Base-by-base conservation (phyloP, 2,797 vertebrate genomes). In the Forpus xanthops region DNA sequence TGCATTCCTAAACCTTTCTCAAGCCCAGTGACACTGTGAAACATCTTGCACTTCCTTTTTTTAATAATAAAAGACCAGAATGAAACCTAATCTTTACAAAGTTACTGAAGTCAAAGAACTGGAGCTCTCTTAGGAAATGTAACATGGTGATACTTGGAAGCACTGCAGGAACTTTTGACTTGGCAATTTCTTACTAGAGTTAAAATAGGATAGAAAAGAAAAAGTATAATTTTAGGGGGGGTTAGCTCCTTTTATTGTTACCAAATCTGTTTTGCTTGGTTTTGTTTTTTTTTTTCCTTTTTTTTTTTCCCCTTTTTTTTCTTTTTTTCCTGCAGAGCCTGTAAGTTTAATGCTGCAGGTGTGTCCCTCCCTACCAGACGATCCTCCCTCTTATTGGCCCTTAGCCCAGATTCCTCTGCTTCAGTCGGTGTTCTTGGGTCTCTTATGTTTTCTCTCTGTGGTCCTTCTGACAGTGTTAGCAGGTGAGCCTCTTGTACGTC, bases 281-380 rank as follows among this genome's bases (percentile, higher is more conserved):
- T 52, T 52, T 52, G 8, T 23, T 15, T n/a, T 5, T n/a, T 21
- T 41, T 11, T 8, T 8, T 15, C 3, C 5, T 6, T 5, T 9
- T 19, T 60, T 15, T 7, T 14, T 5, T 1, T 4, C 6, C 21
- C 8, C 23, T 47, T 4, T 3, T 7, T 13, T 16, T 12, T 31
- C 6, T 3, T 16, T 10, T 31, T 9, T 16, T 23, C 5, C 41
- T 66, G 14, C 35, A 78, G 19, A 66, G 15, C 9, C 23, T 44
- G 5, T 70, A 61, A 27, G 18, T 44, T 81, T 45, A 45, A 35
- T 53, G 30, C 66, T 74, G 20, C 50, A 77, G 71, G 56, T 74
- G 42, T 81, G 42, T 24, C 28, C n/a, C 25, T 41, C 17, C 28
- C 31, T 41, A 19, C 31, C 56, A 77, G 62, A 52, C 71, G 35